Evolutionary conservation across 37 sponge, comb jelly and placozoan genomes (phyloP), one percentile per base, ranked within the genome.

Genomic region (Halichondria panicea): DNA sequence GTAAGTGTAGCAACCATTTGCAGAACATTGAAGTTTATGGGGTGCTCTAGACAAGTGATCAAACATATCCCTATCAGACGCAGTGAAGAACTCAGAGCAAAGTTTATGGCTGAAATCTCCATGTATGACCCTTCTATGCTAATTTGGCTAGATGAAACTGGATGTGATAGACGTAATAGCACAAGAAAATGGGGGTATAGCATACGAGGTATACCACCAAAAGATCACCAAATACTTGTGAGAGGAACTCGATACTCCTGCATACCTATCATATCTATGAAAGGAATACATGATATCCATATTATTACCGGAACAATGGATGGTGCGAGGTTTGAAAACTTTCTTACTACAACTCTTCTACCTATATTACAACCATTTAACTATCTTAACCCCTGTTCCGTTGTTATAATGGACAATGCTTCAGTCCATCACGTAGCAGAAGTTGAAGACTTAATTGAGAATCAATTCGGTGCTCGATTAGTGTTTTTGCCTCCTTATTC

Each of bases 311-410:
- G 62, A 3, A 61, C 62, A 43, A 63, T 75, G 12, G 60, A 75
- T 60, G 75, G 75, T 7, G 48, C 15, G 60, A 39, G 8, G 40
- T 75, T 75, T 75, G 63, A 58, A n/a, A 4, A 53, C 3, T 72
- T 72, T 22, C 4, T 72, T 2, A 55, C 13, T 13, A 39, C 58
- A 28, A 22, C 56, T 11, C 35, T 75, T 34, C 19, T 75, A 13
- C 75, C 75, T 9, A 61, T 75, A 15, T 46, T 75, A 43, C 39
- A 75, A 58, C 75, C 63, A 59, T 75, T 75, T 54, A 48, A 70
- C 53, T 70, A 52, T 44, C 32, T 50, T 7, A 72, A 72, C 33
- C 54, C 31, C 15, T 34, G 22, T 22, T 72, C 72, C 38, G 39
- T 54, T 72, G 72, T 72, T n/a, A n/a, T n/a, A n/a, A n/a, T n/a